A percentile compares a stretch with the other conserved stretches of the same genome.
These are phyloP conservation scores for Acanthosoma haemorrhoidale DNA, from an alignment of 2,888 invertebrate species.

Conservation along the genomic window DNA sequence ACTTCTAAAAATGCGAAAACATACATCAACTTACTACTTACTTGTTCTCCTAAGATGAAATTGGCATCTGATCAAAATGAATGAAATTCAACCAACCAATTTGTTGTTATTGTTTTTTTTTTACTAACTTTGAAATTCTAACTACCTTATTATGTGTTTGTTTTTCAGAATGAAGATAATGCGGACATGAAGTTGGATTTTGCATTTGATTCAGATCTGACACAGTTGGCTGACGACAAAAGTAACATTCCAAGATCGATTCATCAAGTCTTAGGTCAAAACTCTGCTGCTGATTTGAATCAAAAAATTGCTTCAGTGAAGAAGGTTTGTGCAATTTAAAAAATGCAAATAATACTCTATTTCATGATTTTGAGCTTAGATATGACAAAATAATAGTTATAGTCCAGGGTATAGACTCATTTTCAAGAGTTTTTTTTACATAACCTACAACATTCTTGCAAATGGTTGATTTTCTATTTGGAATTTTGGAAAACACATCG, in stretches of 20 bases:
- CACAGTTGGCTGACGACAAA: constrained; percentile 69
- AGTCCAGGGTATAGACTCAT: background rate
- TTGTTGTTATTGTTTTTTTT: too few relatives aligned
- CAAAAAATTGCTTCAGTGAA: constrained; percentile 92
- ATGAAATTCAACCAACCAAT: too few relatives aligned
- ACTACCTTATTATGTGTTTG: background rate
- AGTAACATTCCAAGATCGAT: constrained; percentile 55
- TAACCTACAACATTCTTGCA: background rate
- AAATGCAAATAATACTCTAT: background rate
- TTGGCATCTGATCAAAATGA: too few relatives aligned
- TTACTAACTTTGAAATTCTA: too few relatives aligned
- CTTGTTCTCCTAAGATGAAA: background rate
- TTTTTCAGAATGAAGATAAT: constrained; percentile 57
- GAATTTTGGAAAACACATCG: background rate
- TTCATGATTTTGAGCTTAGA: background rate
- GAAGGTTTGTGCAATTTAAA: constrained; percentile 56
- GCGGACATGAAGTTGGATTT: constrained; percentile 89
- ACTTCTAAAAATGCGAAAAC: too few relatives aligned
- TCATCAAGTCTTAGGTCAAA: constrained; percentile 58
- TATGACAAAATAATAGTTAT: too few relatives aligned
- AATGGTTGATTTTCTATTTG: background rate
- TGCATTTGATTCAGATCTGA: constrained; percentile 77
- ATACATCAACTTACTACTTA: too few relatives aligned
- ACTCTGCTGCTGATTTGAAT: constrained; percentile 82
- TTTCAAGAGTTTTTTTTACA: too few relatives aligned